Evolutionary conservation across 2,113 vertebrate species (phyloP).

Genomic region (Cyprinodon tularosa): DNA sequence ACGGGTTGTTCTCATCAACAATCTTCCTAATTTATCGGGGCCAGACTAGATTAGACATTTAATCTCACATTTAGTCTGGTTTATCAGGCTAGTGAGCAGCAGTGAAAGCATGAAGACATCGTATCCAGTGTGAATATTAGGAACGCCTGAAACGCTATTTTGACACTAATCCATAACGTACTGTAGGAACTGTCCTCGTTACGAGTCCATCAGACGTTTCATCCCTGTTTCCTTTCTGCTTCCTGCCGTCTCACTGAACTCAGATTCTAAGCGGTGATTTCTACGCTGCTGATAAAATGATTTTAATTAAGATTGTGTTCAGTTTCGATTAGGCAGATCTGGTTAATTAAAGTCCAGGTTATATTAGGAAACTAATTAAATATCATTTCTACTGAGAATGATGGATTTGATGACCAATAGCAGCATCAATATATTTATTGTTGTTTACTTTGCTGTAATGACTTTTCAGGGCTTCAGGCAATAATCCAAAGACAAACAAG

Average conservation of each 20-base stretch:
- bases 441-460: constrained; percentile 28
- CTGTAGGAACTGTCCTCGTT: constrained; percentile 14
- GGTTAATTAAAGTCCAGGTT: constrained; percentile 68
- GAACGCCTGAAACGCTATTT: constrained; percentile 16
- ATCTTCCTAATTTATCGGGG: too few species aligned
- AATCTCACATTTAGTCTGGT: too few species aligned
- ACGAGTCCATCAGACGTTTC: constrained; percentile 1
- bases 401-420: constrained; percentile 36
- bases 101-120: constrained; percentile 53
- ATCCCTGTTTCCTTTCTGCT: constrained; percentile 12
- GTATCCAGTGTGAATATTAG: constrained; percentile 22
- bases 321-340: constrained; percentile 61
- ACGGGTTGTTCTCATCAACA: too few species aligned
- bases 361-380: constrained; percentile 62
- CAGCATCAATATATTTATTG: constrained; percentile 34
- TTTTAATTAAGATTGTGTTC: constrained; percentile 77
- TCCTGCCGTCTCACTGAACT: constrained; percentile 40
- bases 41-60: too few species aligned
- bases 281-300: constrained; percentile 47
- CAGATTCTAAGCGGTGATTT: constrained; percentile 51
- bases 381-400: constrained; percentile 33
- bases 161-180: constrained; percentile 47
- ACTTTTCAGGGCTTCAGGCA: constrained; percentile 28
- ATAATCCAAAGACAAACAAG: constrained; percentile 24
- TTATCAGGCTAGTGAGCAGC: neutral